Percentiles rank a stretch among this genome's conserved stretches.
These are phyloP conservation scores for Thalassophryne amazonica DNA, from an alignment of 2,797 vertebrate genomes.

Conservation along the genomic window DNA sequence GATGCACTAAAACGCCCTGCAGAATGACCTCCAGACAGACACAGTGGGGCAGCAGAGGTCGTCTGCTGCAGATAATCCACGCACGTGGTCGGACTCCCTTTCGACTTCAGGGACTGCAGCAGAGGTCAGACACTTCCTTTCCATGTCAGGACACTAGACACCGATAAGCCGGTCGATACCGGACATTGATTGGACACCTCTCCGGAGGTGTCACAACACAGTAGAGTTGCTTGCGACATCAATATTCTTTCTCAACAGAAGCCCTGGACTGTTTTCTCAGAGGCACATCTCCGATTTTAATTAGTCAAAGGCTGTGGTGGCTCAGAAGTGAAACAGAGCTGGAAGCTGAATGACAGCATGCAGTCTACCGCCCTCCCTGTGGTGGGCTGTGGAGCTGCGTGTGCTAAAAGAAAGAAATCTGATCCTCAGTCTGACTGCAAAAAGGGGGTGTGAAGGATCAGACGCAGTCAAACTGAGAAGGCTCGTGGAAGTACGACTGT, in stretches of 20 bases:
- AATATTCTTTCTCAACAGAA: slow-evolving; percentile 23
- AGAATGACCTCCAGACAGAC: slow-evolving; percentile 31
- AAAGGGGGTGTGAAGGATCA: slow-evolving; percentile 72
- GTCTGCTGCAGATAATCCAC: slow-evolving; percentile 41
- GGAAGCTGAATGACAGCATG: slow-evolving; percentile 53
- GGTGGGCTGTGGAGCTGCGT: slow-evolving; percentile 34
- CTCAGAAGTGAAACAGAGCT: slow-evolving; percentile 27
- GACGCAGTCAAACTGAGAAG: slow-evolving; percentile 73
- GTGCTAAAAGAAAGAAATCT: slow-evolving; percentile 69
- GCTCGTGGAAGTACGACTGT: slow-evolving; percentile 63
- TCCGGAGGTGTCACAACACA: slow-evolving; percentile 55
- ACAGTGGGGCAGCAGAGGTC: slow-evolving; percentile 44
- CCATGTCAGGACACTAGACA: slow-evolving; percentile 46
- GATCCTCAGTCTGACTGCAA: slow-evolving; percentile 63
- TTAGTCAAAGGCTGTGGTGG: slow-evolving; percentile 25
- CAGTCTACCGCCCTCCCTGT: slow-evolving; percentile 24
- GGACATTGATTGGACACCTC: slow-evolving; percentile 45
- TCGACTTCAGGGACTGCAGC: slow-evolving; percentile 46
- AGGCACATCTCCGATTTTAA: slow-evolving; percentile 15
- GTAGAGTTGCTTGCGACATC: slow-evolving; percentile 17
- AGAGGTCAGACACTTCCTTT: slow-evolving; percentile 35
- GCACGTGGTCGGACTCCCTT: slow-evolving; percentile 19
- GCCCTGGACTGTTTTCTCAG: slow-evolving; percentile 1
- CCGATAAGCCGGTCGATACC: slow-evolving; percentile 55
- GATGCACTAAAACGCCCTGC: slow-evolving; percentile 19